These are phyloP conservation scores for Rhyacophila evoluta DNA, from an alignment of 2,888 invertebrate species.

Conservation along the genomic window DNA sequence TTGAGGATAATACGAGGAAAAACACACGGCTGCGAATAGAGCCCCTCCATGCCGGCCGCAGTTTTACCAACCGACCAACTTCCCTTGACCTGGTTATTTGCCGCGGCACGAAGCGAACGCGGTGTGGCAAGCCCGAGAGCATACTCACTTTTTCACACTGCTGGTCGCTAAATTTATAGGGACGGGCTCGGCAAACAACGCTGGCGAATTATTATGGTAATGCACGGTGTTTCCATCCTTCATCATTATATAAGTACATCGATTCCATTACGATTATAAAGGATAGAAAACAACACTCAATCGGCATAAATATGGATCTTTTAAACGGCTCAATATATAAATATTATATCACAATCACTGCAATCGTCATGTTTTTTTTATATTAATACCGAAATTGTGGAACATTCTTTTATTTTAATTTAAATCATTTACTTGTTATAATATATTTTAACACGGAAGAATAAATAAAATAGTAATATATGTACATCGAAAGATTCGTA, in stretches of 20 bases:
- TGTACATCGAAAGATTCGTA: too few species aligned
- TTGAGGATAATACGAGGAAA: conserved; percentile 8
- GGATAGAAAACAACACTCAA: too few species aligned
- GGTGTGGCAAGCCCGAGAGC: conserved; percentile 37
- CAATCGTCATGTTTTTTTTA: too few species aligned
- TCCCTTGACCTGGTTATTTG: conserved; percentile 46
- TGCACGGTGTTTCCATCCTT: neutral
- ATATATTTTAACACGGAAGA: too few species aligned
- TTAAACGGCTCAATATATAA: too few species aligned
- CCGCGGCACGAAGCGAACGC: conserved; percentile 23
- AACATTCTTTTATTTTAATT: too few species aligned
- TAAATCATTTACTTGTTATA: too few species aligned
- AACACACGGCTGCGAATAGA: neutral
- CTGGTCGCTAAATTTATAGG: neutral
- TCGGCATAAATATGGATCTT: too few species aligned
- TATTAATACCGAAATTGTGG: too few species aligned
- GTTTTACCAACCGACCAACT: conserved; percentile 23
- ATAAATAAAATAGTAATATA: too few species aligned
- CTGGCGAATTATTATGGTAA: neutral
- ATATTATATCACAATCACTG: too few species aligned
- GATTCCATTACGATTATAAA: too few species aligned
- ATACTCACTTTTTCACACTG: neutral
- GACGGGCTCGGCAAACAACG: neutral
- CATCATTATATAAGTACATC: neutral
- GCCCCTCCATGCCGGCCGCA: neutral